Evolutionary conservation across 2,797 vertebrate genomes (phyloP).

Genomic region (Diceros bicornis): DNA sequence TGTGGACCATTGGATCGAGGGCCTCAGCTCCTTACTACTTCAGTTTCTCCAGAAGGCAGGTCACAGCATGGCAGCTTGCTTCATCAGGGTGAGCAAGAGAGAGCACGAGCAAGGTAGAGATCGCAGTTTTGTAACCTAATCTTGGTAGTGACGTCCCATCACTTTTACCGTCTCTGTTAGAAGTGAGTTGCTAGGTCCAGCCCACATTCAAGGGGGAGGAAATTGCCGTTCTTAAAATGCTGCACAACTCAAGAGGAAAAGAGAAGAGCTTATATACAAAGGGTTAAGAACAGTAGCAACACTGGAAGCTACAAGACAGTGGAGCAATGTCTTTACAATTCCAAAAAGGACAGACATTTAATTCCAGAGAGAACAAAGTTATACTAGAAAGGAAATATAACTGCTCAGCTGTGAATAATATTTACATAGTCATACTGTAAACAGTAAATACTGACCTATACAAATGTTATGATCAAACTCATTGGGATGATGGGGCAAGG

Average conservation of each 20-base stretch:
- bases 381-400: slow-evolving; percentile 21
- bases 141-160: background rate
- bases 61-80: background rate
- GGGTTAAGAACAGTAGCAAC: background rate
- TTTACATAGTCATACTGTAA: background rate
- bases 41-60: background rate
- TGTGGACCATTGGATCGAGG: background rate
- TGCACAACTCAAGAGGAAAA: background rate
- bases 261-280: background rate
- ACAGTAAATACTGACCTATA: background rate
- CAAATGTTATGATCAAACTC: background rate
- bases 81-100: background rate
- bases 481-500: too few species aligned
- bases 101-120: background rate
- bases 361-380: slow-evolving; percentile 48
- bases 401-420: background rate
- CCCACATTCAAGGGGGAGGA: background rate
- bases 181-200: background rate
- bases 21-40: background rate
- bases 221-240: background rate
- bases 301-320: background rate
- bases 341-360: slow-evolving; percentile 1
- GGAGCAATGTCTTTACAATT: background rate
- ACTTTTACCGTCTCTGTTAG: background rate
- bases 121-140: background rate